These are phyloP conservation scores for Mus musculus DNA, from an alignment of 2,113 vertebrate genomes.

Conservation along the genomic window DNA sequence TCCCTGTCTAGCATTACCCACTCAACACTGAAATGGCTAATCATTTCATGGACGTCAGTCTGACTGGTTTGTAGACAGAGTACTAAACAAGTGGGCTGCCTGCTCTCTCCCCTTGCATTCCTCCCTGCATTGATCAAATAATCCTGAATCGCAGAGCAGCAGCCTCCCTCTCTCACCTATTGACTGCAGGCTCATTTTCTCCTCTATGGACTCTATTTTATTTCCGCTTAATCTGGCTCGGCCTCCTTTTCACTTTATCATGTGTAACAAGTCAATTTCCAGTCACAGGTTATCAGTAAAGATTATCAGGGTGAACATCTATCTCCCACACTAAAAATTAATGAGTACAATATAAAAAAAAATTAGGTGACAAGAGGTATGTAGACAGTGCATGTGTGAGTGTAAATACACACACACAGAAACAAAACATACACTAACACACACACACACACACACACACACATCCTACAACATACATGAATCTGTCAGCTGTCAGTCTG, in stretches of 20 bases:
- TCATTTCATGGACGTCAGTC: conserved; percentile 64
- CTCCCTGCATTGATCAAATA: conserved; percentile 72
- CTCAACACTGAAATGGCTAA: conserved; percentile 55
- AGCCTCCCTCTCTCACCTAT: conserved; percentile 70
- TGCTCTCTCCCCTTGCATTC: conserved; percentile 42
- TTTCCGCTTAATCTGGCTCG: conserved; percentile 78
- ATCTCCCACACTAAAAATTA: conserved; percentile 40
- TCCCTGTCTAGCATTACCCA: conserved; percentile 14
- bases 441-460: neutral
- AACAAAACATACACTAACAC: neutral
- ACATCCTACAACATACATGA: neutral
- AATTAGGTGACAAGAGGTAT: neutral
- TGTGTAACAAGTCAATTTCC: conserved; percentile 77
- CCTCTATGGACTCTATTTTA: conserved; percentile 75
- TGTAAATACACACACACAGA: neutral
- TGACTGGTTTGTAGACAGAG: conserved; percentile 56
- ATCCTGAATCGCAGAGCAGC: conserved; percentile 48
- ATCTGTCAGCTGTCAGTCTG: conserved; percentile 54
- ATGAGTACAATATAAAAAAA: neutral
- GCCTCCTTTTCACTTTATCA: conserved; percentile 74
- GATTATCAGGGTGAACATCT: conserved; percentile 71
- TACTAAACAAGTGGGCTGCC: conserved; percentile 53
- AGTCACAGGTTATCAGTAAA: conserved; percentile 70
- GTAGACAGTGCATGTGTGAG: neutral
- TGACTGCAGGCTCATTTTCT: conserved; percentile 73